These are phyloP conservation scores for Galleria mellonella DNA, from an alignment of 1,140 invertebrate genomes.

Conservation along the genomic window DNA sequence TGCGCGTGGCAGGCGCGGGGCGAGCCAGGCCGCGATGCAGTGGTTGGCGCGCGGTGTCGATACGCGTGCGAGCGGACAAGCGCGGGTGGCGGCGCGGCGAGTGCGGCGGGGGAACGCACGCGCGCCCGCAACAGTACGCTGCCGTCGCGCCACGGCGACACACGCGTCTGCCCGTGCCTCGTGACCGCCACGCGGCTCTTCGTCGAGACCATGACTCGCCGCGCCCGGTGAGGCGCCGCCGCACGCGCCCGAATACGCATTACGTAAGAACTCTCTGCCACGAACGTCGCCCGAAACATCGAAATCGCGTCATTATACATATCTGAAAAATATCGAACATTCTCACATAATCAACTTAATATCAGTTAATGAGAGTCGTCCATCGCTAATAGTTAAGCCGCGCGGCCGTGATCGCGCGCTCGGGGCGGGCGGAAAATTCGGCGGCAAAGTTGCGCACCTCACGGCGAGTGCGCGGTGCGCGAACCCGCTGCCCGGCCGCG, in stretches of 20 bases:
- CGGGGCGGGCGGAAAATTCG: slow-evolving; percentile 16
- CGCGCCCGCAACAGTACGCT: slow-evolving; percentile 37
- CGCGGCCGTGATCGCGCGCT: slow-evolving; percentile 23
- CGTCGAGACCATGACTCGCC: slow-evolving; percentile 44
- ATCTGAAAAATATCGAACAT: slow-evolving; percentile 25
- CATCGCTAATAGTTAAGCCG: slow-evolving; percentile 8
- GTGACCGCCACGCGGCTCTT: slow-evolving; percentile 45
- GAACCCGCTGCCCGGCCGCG: slow-evolving; percentile 9
- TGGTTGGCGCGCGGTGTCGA: slow-evolving; percentile 56
- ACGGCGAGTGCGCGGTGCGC: slow-evolving; percentile 27
- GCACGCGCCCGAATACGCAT: slow-evolving; percentile 38
- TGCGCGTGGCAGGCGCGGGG: slow-evolving; percentile 17
- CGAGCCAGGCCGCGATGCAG: slow-evolving; percentile 39
- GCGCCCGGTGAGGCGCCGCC: slow-evolving; percentile 52
- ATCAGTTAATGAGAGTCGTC: slow-evolving; percentile 14
- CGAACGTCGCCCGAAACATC: slow-evolving; percentile 12
- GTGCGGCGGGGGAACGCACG: slow-evolving; percentile 27
- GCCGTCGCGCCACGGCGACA: slow-evolving; percentile 38
- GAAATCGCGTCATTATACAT: slow-evolving; percentile 22
- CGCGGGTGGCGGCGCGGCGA: slow-evolving; percentile 17
- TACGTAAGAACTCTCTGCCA: slow-evolving; percentile 43
- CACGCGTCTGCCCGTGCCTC: slow-evolving; percentile 29
- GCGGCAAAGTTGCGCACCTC: slow-evolving; percentile 25
- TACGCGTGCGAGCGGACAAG: slow-evolving; percentile 39
- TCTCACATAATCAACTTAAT: slow-evolving; percentile 13